phyloP scores from a whole-genome alignment of 2,113 vertebrate genomes.

The Albula glossodonta region DNA sequence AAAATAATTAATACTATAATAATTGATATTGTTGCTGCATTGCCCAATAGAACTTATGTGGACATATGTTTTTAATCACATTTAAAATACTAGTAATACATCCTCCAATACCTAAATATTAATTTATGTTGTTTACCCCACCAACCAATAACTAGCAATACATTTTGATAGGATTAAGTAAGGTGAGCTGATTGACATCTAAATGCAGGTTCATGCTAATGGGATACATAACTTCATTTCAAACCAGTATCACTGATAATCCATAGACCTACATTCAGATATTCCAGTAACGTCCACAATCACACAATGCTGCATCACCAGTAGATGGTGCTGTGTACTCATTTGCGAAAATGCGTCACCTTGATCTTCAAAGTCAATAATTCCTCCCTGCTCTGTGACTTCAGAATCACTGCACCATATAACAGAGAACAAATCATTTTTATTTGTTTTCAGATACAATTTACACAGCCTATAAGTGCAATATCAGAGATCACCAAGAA shows the following conservation, averaged over 20 bases:
- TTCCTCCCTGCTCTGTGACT: not conserved
- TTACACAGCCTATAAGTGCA: not conserved
- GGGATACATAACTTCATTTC: too few relatives aligned
- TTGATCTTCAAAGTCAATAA: not conserved
- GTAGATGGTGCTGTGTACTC: slow-evolving; percentile 53
- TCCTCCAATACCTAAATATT: not conserved
- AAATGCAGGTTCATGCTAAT: too few relatives aligned
- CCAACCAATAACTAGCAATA: not conserved
- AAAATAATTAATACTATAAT: too few relatives aligned
- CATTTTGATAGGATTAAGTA: too few relatives aligned
- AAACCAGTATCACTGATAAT: too few relatives aligned
- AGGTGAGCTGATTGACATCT: too few relatives aligned
- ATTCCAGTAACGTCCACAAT: not conserved
- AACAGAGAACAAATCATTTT: slow-evolving; percentile 13
- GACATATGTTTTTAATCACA: too few relatives aligned
- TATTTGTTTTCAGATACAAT: slow-evolving; percentile 16
- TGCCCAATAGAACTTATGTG: too few relatives aligned
- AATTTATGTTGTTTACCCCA: not conserved
- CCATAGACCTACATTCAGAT: not conserved
- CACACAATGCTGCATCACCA: slow-evolving; percentile 31
- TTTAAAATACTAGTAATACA: not conserved
- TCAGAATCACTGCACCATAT: not conserved
- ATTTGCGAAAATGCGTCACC: not conserved
- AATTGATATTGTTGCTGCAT: too few relatives aligned
- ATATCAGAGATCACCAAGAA: not conserved